A percentile compares a stretch with the other conserved stretches of the same genome.
Evolutionary conservation across 2,888 invertebrate species (phyloP).

Genomic region (Caenorhabditis imperialis): DNA sequence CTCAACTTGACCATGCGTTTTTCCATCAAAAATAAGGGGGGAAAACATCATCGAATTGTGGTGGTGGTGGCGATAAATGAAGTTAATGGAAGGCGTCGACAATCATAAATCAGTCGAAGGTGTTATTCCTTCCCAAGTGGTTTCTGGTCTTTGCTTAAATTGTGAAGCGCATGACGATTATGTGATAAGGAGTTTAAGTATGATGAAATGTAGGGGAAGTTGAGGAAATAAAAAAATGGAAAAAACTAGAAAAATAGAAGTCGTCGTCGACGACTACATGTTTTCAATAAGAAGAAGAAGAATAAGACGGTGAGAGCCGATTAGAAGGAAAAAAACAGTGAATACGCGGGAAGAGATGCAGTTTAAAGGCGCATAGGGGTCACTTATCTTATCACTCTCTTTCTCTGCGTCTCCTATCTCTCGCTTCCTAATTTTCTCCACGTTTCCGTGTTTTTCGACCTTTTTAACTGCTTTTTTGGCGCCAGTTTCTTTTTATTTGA

Average conservation of each 20-base stretch:
- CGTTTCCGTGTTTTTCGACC: no score
- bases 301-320: conserved; percentile 40
- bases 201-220: neutral
- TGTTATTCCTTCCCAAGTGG: conserved; percentile 5
- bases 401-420: neutral
- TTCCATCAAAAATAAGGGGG: neutral
- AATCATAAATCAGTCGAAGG: conserved; percentile 26
- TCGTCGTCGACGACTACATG: conserved; percentile 35
- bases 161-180: conserved; percentile 23
- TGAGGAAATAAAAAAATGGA: conserved; percentile 2
- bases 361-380: conserved; percentile 9
- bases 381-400: conserved; percentile 21
- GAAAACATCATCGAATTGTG: no score
- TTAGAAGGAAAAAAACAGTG: conserved; percentile 21
- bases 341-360: conserved; percentile 8
- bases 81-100: conserved; percentile 12
- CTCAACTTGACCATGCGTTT: no score
- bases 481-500: conserved; percentile 24
- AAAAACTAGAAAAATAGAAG: conserved; percentile 7
- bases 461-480: no score
- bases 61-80: no score
- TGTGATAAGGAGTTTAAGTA: conserved; percentile 25
- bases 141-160: conserved; percentile 10
- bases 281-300: conserved; percentile 39
- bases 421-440: conserved; percentile 1